A percentile compares a stretch with the other conserved stretches of the same genome.
Evolutionary conservation across 2,113 vertebrate genomes (phyloP).

Genomic region (Heptranchias perlo): DNA sequence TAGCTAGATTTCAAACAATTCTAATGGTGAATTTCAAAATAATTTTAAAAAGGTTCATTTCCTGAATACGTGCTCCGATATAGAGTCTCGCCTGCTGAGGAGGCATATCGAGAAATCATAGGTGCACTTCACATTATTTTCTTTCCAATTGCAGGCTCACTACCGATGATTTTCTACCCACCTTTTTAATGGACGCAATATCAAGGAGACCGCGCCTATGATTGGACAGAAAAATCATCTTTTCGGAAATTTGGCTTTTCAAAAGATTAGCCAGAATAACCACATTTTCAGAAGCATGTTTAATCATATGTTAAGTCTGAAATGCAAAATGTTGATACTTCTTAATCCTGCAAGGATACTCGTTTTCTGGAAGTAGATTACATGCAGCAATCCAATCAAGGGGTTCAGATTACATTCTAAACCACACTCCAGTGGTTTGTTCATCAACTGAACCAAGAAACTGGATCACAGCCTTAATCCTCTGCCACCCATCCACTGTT

Average conservation of each 20-base stretch:
- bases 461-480: conserved; percentile 2
- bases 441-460: conserved; percentile 26
- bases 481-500: conserved; percentile 26
- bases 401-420: neutral
- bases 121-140: neutral
- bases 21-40: too few species aligned
- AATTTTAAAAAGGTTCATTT: too few species aligned
- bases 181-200: neutral
- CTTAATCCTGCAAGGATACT: neutral
- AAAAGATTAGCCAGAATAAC: neutral
- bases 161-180: neutral
- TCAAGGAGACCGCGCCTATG: too few species aligned
- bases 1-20: neutral
- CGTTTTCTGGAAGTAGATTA: neutral
- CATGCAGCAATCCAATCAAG: conserved; percentile 8
- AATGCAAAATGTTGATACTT: neutral
- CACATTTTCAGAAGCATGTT: conserved; percentile 22
- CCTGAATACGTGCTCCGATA: neutral
- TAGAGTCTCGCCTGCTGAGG: neutral
- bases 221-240: neutral
- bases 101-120: neutral
- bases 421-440: neutral
- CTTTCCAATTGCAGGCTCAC: neutral
- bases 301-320: neutral
- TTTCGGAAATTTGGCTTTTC: neutral